Percentiles rank a stretch among this genome's conserved stretches.
phyloP scores from a whole-genome alignment of 2,888 invertebrate species.

The Troides oblongomaculatus region DNA sequence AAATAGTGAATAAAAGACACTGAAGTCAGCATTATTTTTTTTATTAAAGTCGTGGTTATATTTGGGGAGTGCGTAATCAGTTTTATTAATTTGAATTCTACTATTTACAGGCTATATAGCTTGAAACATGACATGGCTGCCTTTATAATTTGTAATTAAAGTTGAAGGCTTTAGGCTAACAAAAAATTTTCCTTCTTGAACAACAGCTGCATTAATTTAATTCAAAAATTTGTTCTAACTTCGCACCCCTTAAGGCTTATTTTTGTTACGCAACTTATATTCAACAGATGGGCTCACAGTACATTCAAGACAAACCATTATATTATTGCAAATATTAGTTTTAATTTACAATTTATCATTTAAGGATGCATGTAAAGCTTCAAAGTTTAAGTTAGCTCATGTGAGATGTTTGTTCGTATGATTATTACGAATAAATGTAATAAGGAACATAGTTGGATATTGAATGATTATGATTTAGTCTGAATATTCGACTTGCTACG shows the following conservation, averaged over 20 bases:
- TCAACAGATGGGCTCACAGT: slow-evolving; percentile 14
- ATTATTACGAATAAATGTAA: no score
- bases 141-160: no score
- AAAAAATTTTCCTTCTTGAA: neutral
- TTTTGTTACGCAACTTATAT: neutral
- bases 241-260: slow-evolving; percentile 6
- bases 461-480: no score
- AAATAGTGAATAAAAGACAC: neutral
- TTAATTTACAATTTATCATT: neutral
- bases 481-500: no score
- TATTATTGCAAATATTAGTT: neutral
- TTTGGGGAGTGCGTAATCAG: neutral
- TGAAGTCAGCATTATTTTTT: neutral
- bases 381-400: no score
- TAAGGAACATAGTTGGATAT: no score
- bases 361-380: neutral
- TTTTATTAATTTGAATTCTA: neutral
- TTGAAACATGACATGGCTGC: no score
- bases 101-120: no score
- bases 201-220: neutral
- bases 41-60: neutral
- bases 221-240: neutral
- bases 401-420: no score
- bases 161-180: no score
- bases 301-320: neutral